Evolutionary conservation across 2,888 invertebrate species (phyloP), one percentile per base, ranked within the genome.

Genomic region (Pachliopta kotzebuea): DNA sequence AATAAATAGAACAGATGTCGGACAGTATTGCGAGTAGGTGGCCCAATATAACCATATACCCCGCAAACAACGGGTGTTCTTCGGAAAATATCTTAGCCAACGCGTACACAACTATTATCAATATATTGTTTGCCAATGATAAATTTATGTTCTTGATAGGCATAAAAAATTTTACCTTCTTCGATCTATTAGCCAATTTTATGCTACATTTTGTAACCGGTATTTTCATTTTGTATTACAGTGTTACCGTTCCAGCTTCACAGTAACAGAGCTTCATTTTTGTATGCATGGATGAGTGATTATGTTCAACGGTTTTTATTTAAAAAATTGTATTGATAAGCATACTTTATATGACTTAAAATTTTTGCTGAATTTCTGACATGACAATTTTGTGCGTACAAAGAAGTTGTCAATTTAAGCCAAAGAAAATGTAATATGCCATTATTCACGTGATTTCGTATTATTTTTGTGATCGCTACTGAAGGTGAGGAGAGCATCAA

Each of bases 251-350:
- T 17, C 71, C 72, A 11, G 75, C 63, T 58, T 66, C 64, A 23
- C 72, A 63, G 21, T 76, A 66, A 7, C 71, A 60, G 8, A 79
- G 24, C 29, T 61, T 31, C 59, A 59, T 63, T 55, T 53, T 9
- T 21, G 24, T 21, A 31, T 37, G n/a, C 29, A 20, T 56, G 29
- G 50, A 52, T 52, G 50, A 52, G 23, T 52, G 50, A 21, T 52
- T 45, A 23, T 52, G 7, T 9, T 14, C 6, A 52, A 52, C 11
- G n/a, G 21, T 52, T 21, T 52, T 52, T 52, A 52, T 21, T 21
- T 21, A 52, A 52, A 52, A 21, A 8, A 14, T 52, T 18, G 9
- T 11, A 20, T 52, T 52, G 11, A 52, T 9, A 52, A 54, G 4
- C 26, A 54, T 54, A 26, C 18, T 26, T 17, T 26, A 23, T 54